phyloP scores from a whole-genome alignment of 2,888 invertebrate genomes.

The Baronia brevicornis region DNA sequence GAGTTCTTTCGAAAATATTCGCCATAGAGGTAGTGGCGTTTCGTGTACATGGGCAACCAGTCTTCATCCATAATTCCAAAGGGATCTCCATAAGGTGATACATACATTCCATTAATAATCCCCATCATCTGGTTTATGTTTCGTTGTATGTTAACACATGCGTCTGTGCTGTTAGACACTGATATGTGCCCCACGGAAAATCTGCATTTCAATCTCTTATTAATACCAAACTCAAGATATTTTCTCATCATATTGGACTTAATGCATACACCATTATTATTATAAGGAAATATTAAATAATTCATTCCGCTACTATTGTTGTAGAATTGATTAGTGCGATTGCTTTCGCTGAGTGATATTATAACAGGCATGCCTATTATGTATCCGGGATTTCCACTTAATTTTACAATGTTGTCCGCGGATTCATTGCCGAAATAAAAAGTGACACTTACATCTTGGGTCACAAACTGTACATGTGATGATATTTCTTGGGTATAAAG shows the following conservation, averaged over 20 bases:
- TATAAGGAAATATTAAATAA: slow-evolving; percentile 42
- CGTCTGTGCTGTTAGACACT: slow-evolving; percentile 30
- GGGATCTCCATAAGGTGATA: slow-evolving; percentile 58
- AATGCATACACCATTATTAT: slow-evolving; percentile 57
- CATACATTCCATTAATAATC: slow-evolving; percentile 27
- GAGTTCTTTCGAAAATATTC: slow-evolving; percentile 31
- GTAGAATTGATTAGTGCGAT: slow-evolving; percentile 46
- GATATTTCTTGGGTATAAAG: slow-evolving; percentile 38
- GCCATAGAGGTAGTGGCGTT: slow-evolving; percentile 33
- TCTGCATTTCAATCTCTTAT: slow-evolving; percentile 62
- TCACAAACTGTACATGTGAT: slow-evolving; percentile 30
- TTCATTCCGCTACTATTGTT: slow-evolving; percentile 28
- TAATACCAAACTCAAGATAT: slow-evolving; percentile 61
- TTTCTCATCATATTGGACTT: slow-evolving; percentile 41
- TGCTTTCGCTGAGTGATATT: slow-evolving; percentile 40
- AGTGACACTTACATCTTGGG: slow-evolving; percentile 45
- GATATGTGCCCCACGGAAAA: slow-evolving; percentile 7
- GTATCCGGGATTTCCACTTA: slow-evolving; percentile 89
- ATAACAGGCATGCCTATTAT: slow-evolving; percentile 78
- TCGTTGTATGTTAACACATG: slow-evolving; percentile 44
- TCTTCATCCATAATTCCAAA: slow-evolving; percentile 34
- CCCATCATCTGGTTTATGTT: slow-evolving; percentile 32
- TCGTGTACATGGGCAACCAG: slow-evolving; percentile 38
- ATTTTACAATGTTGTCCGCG: slow-evolving; percentile 32
- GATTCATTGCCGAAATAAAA: slow-evolving; percentile 47